These are phyloP conservation scores for Ceryle rudis DNA, from an alignment of 2,797 vertebrate genomes.

Conservation along the genomic window DNA sequence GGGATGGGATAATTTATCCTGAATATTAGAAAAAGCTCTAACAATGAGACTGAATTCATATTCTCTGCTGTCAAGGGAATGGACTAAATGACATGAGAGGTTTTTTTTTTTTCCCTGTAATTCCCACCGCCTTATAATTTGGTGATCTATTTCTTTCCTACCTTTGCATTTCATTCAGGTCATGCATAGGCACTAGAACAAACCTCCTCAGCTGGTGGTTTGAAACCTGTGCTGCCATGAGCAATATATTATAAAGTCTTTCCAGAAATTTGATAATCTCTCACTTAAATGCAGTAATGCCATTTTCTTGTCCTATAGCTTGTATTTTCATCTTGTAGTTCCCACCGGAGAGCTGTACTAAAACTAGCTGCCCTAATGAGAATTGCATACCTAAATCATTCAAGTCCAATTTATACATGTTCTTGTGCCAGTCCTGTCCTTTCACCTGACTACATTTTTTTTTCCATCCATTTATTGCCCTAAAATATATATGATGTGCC, in stretches of 20 bases:
- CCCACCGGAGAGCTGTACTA: background rate
- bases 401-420: background rate
- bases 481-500: background rate
- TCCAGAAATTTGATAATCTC: background rate
- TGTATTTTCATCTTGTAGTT: background rate
- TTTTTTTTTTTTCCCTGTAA: background rate
- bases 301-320: background rate
- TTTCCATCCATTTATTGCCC: background rate
- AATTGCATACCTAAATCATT: background rate
- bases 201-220: background rate
- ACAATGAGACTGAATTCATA: background rate
- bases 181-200: background rate
- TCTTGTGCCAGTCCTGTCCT: background rate
- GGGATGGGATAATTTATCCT: constrained; percentile 20
- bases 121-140: background rate
- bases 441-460: background rate
- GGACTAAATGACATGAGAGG: background rate
- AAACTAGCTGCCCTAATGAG: background rate
- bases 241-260: background rate
- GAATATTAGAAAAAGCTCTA: background rate
- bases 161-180: background rate
- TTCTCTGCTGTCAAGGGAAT: background rate
- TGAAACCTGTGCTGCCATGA: background rate
- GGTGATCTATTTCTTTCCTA: background rate
- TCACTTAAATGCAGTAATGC: background rate